Evolutionary conservation across 2,888 invertebrate genomes (phyloP).

Genomic region (Cephus nigrinus): DNA sequence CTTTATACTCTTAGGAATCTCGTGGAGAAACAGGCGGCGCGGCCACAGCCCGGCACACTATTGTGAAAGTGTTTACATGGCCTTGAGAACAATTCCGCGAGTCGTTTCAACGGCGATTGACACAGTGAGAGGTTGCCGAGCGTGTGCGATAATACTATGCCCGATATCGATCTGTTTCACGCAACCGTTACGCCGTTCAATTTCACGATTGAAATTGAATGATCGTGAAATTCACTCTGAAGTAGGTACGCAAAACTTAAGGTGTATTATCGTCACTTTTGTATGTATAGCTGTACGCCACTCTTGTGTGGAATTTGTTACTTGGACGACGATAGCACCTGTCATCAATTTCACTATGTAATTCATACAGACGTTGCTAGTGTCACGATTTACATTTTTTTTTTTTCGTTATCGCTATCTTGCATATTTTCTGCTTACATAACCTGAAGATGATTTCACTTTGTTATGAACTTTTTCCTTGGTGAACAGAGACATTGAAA

Average conservation of each 20-base stretch:
- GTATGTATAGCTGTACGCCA: too few relatives aligned
- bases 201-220: not conserved
- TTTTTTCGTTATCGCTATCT: not conserved
- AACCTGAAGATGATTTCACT: not conserved
- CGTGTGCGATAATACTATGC: constrained; percentile 3
- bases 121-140: constrained; percentile 6
- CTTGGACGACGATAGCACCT: not conserved
- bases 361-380: not conserved
- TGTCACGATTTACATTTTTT: too few relatives aligned
- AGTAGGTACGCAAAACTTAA: not conserved
- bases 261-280: not conserved
- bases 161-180: not conserved
- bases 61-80: constrained; percentile 4
- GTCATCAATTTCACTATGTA: not conserved
- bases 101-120: constrained; percentile 2
- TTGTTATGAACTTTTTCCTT: not conserved
- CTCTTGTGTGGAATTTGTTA: too few relatives aligned
- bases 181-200: not conserved
- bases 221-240: not conserved
- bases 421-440: not conserved
- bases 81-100: constrained; percentile 3
- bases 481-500: not conserved
- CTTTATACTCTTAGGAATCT: not conserved
- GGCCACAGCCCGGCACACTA: not conserved
- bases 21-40: not conserved